Conservation (phyloP, 2,888 invertebrate species). For the Eumacrocentrus americanus region DNA sequence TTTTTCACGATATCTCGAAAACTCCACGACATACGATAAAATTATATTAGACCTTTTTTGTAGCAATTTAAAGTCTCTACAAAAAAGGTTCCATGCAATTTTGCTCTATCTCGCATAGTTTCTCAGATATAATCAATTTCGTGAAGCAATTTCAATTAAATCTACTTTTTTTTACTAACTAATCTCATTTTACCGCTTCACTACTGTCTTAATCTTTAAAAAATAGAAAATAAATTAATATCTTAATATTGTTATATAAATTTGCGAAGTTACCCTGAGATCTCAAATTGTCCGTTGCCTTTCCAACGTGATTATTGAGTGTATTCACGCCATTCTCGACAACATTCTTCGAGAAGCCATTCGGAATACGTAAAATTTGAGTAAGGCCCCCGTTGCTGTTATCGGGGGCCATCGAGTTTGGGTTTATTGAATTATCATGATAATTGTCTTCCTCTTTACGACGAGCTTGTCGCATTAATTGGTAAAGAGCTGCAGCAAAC, state of each 20-base stretch:
- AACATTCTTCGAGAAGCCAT: slow-evolving; percentile 61
- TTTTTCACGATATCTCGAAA: no score
- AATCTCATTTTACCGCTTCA: no score
- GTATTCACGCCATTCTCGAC: slow-evolving; percentile 38
- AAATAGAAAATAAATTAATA: no score
- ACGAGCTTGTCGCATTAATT: slow-evolving; percentile 67
- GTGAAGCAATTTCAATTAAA: no score
- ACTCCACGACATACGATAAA: no score
- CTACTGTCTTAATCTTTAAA: no score
- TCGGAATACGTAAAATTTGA: slow-evolving; percentile 37
- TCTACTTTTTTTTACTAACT: no score
- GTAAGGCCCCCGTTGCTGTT: slow-evolving; percentile 54
- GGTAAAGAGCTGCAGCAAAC: slow-evolving; percentile 73
- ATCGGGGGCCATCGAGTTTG: slow-evolving; percentile 41
- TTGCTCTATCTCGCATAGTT: no score
- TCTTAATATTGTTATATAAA: neutral
- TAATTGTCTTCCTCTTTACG: slow-evolving; percentile 42
- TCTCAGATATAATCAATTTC: no score
- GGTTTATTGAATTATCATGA: slow-evolving; percentile 31
- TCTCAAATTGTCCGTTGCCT: slow-evolving; percentile 21
- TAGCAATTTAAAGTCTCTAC: no score
- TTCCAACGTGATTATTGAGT: slow-evolving; percentile 33
- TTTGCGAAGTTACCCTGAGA: neutral
- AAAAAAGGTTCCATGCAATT: no score
- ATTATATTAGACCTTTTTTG: no score